Evolutionary conservation across 2,888 invertebrate species (phyloP), one percentile per base, ranked within the genome.

Genomic region (Lithodes maja): DNA sequence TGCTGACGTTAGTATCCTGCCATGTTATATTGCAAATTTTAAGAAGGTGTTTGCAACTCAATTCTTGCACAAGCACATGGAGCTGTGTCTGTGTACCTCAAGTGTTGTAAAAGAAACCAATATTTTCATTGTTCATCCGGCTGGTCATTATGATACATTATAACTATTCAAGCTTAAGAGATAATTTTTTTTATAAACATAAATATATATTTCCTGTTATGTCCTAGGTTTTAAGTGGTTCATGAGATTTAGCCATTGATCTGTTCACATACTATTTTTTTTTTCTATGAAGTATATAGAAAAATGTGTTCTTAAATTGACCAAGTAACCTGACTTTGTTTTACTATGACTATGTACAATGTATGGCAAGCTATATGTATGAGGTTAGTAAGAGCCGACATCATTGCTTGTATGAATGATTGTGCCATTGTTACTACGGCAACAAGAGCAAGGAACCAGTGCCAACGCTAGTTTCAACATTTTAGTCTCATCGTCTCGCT

Each of bases 1-100:
- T 82, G 52, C 61, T 86, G 83, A 87, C 83, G 87, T 87, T 83
- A 83, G 80, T 85, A 88, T 88, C 88, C 88, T 88, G 88, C 88
- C 88, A 88, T 85, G 80, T 88, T 84, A 75, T 85, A 61, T 85
- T 87, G 84, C 78, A 84, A 88, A 71, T 71, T 71, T 71, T 71
- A 85, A 84, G 74, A 85, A 88, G 83, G 12, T 7, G 77, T 71
- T 17, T 71, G 86, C 78, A 77, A 85, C 83, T 85, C 33, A 71
- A 78, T 79, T 71, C 81, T 89, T 86, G 89, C 89, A 84, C 85
- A 89, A 85, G 69, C 87, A 86, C 89, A 86, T 83, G 75, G 85
- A 85, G 89, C 71, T 85, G 86, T 77, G 83, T 88, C 81, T 71
- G 88, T 85, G 88, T 85, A 86, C 82, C 82, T 86, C 79, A 77